These are phyloP conservation scores for Hippocampus zosterae DNA, from an alignment of 2,113 vertebrate species.

Conservation along the genomic window DNA sequence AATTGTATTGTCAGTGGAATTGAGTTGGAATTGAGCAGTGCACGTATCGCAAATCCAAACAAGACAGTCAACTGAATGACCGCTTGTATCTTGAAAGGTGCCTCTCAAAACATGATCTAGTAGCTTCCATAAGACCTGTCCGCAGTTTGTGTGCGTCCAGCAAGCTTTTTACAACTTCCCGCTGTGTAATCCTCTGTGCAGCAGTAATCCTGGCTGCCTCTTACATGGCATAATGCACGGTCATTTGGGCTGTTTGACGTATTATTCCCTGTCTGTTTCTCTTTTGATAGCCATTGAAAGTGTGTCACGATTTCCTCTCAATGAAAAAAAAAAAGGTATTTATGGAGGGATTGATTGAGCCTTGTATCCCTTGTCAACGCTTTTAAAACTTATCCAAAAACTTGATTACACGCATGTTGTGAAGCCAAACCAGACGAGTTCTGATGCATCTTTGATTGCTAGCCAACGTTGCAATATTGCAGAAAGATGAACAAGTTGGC, in stretches of 20 bases:
- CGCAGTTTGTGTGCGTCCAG: constrained; percentile 27
- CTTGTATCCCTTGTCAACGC: not conserved
- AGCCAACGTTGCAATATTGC: constrained; percentile 56
- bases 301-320: not conserved
- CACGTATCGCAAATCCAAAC: too few relatives aligned
- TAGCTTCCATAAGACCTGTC: not conserved
- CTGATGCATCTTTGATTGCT: constrained; percentile 46
- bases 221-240: constrained; percentile 64
- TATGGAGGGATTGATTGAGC: not conserved
- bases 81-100: not conserved
- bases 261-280: constrained; percentile 37
- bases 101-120: not conserved
- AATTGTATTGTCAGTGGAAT: not conserved
- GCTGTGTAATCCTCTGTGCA: constrained; percentile 70
- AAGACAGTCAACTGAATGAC: too few relatives aligned
- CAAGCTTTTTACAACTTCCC: constrained; percentile 69
- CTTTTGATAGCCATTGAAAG: not conserved
- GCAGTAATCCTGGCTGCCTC: constrained; percentile 66
- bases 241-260: constrained; percentile 61
- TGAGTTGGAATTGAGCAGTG: not conserved
- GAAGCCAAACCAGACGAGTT: constrained; percentile 15
- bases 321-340: too few relatives aligned
- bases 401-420: constrained; percentile 37
- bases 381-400: not conserved
- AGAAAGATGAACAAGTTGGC: constrained; percentile 56